A percentile compares a stretch with the other conserved stretches of the same genome.
These are phyloP conservation scores for Bombylius major DNA, from an alignment of 2,888 invertebrate species.

Conservation along the genomic window DNA sequence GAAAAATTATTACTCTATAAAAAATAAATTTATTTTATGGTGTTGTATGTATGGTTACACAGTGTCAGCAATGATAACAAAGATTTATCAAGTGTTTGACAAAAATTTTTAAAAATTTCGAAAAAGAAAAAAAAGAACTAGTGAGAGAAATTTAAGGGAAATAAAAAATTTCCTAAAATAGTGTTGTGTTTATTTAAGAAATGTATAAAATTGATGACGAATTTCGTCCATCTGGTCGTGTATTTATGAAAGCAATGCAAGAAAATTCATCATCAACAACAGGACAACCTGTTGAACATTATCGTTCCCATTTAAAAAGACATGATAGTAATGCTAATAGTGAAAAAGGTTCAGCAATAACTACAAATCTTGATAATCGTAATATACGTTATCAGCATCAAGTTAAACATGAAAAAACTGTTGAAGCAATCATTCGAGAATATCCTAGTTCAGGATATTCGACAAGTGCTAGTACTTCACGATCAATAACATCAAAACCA, in stretches of 20 bases:
- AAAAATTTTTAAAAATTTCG: no score
- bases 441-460: slow-evolving; percentile 20
- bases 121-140: no score
- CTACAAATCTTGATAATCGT: slow-evolving; percentile 42
- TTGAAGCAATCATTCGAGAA: slow-evolving; percentile 42
- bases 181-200: not conserved
- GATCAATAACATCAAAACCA: not conserved
- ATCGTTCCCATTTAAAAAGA: slow-evolving; percentile 40
- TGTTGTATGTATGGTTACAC: no score
- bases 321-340: slow-evolving; percentile 18
- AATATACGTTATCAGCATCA: slow-evolving; percentile 38
- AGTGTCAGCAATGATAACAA: no score
- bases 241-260: slow-evolving; percentile 24
- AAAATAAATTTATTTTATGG: no score
- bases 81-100: no score
- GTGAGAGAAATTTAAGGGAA: no score
- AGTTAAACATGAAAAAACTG: slow-evolving; percentile 43
- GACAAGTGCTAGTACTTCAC: not conserved
- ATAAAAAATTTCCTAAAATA: no score
- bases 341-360: slow-evolving; percentile 47
- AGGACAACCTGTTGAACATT: slow-evolving; percentile 14
- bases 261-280: slow-evolving; percentile 12
- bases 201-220: slow-evolving; percentile 28
- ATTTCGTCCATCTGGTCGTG: slow-evolving; percentile 24
- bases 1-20: no score